A percentile compares a stretch with the other conserved stretches of the same genome.
phyloP scores from a whole-genome alignment of 2,113 vertebrate genomes.

The Malurus melanocephalus region DNA sequence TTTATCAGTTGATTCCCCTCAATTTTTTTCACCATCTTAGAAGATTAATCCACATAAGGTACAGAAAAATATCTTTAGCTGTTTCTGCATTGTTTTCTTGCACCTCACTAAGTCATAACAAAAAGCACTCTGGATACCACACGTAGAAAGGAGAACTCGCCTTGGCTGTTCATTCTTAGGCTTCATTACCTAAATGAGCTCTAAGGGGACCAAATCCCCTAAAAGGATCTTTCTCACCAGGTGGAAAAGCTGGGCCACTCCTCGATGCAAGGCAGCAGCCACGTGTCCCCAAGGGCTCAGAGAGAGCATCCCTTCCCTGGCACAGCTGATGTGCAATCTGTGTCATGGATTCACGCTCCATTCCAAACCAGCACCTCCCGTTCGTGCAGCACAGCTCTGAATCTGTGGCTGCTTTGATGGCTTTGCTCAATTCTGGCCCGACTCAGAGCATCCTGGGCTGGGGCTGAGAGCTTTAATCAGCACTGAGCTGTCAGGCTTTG shows the following conservation, averaged over 20 bases:
- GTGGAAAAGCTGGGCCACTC: rapidly evolving
- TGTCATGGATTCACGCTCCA: not conserved
- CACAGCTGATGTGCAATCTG: not conserved
- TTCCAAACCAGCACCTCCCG: not conserved
- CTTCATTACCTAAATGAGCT: not conserved
- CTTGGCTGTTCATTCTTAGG: not conserved
- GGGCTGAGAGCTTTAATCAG: not conserved
- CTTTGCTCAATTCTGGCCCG: not conserved
- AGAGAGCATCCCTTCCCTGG: not conserved
- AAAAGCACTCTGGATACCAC: not conserved
- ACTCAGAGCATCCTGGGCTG: not conserved
- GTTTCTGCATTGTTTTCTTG: not conserved
- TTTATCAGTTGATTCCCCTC: not conserved
- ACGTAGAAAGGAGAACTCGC: not conserved
- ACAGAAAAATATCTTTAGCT: not conserved
- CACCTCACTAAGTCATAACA: not conserved
- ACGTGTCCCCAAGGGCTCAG: not conserved
- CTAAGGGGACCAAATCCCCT: not conserved
- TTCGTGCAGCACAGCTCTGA: not conserved
- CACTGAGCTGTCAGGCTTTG: not conserved
- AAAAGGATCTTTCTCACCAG: not conserved
- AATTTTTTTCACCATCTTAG: not conserved
- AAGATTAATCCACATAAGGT: not conserved
- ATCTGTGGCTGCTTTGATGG: not conserved
- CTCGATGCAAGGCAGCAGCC: rapidly evolving